These are phyloP conservation scores for Anas platyrhynchos DNA, from an alignment of 2,113 vertebrate genomes.

Conservation along the genomic window DNA sequence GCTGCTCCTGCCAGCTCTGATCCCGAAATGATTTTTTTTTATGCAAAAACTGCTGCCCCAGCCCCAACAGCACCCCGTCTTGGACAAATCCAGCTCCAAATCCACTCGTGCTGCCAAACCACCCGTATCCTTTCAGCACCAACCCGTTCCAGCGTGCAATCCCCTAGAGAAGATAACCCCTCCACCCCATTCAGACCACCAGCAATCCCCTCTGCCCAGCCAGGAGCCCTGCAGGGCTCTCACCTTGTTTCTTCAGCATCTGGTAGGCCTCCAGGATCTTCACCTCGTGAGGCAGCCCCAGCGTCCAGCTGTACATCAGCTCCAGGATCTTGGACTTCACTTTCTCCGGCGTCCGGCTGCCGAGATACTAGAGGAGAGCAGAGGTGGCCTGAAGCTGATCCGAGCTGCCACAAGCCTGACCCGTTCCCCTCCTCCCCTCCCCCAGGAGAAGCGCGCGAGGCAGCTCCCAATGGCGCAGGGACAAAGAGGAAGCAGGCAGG, in stretches of 20 bases:
- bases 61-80: not conserved
- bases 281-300: constrained; percentile 88
- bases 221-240: not conserved
- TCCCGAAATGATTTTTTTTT: not conserved
- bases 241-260: constrained; percentile 98
- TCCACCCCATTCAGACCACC: not conserved
- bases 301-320: constrained; percentile 93
- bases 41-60: not conserved
- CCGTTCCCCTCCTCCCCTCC: not conserved
- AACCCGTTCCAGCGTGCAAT: not conserved
- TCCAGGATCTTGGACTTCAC: constrained; percentile 95
- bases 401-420: not conserved
- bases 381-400: not conserved
- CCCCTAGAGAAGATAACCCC: not conserved
- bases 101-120: not conserved
- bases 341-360: constrained; percentile 88
- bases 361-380: constrained; percentile 86
- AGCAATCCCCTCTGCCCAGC: not conserved
- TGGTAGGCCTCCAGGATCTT: constrained; percentile 96
- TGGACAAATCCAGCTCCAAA: not conserved
- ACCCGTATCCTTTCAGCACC: not conserved
- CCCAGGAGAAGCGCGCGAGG: constrained; percentile 19
- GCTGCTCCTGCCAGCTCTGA: not conserved
- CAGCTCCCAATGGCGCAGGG: not conserved
- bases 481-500: constrained; percentile 42